Conservation (phyloP, 2,888 invertebrate species). For the Esperia sulphurella region DNA sequence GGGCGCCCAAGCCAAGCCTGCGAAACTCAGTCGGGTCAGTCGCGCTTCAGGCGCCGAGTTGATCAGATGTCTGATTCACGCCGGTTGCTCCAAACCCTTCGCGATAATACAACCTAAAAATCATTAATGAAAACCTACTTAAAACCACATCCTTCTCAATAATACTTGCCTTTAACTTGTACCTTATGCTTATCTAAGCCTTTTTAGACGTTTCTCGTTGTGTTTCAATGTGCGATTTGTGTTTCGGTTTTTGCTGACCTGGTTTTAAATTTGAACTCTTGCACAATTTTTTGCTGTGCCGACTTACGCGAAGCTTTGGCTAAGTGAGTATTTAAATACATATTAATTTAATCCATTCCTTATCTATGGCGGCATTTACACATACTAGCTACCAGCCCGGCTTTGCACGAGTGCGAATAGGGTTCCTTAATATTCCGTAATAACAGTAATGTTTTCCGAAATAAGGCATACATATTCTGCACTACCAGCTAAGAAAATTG, state of each 20-base stretch:
- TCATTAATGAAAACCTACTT: constrained; percentile 53
- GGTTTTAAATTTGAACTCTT: constrained; percentile 62
- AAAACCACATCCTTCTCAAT: constrained; percentile 30
- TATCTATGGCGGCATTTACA: too few species aligned
- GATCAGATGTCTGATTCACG: constrained; percentile 26
- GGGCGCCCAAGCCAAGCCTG: constrained; percentile 38
- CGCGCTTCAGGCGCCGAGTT: constrained; percentile 51
- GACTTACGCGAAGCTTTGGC: constrained; percentile 21
- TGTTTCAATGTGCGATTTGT: constrained; percentile 20
- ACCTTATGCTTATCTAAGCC: constrained; percentile 20
- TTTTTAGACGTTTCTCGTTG: neutral
- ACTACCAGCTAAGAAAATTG: too few species aligned
- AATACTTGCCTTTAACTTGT: constrained; percentile 35
- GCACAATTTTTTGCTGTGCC: constrained; percentile 45
- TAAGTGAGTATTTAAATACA: constrained; percentile 28
- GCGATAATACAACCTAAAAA: constrained; percentile 39
- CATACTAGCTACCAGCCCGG: too few species aligned
- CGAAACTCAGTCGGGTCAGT: constrained; percentile 19
- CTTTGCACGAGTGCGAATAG: too few species aligned
- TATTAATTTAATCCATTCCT: too few species aligned
- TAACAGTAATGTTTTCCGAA: too few species aligned
- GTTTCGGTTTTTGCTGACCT: constrained; percentile 45
- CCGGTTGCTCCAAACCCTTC: constrained; percentile 22
- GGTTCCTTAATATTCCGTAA: too few species aligned
- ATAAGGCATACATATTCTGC: too few species aligned